Conservation (phyloP, 2,888 invertebrate genomes). For the Nomada ferruginata region DNA sequence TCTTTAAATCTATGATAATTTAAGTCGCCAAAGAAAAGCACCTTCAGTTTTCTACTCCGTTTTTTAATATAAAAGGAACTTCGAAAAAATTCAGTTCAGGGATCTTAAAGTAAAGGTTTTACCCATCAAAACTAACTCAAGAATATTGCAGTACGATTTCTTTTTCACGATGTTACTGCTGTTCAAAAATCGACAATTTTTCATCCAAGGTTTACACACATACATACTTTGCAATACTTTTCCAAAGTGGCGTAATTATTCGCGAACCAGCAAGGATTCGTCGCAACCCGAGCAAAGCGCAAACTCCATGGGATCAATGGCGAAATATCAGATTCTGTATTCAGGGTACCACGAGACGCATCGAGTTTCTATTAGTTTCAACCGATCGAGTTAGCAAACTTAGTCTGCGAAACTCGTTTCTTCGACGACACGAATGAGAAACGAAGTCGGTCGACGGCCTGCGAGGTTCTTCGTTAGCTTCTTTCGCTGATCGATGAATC, state of each 20-base stretch:
- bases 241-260: background rate
- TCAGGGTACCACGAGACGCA: slow-evolving; percentile 29
- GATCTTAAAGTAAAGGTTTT: too few species aligned
- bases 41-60: too few species aligned
- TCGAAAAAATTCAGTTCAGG: too few species aligned
- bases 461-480: slow-evolving; percentile 40
- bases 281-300: background rate
- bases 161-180: too few species aligned
- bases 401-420: slow-evolving; percentile 34
- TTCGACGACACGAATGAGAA: slow-evolving; percentile 36
- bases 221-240: background rate
- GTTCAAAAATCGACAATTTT: too few species aligned
- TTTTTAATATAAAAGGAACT: too few species aligned
- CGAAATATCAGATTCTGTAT: slow-evolving; percentile 2
- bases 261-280: background rate
- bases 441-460: slow-evolving; percentile 50
- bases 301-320: slow-evolving; percentile 1
- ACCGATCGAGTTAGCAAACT: slow-evolving; percentile 54
- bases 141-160: too few species aligned
- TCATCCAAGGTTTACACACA: background rate
- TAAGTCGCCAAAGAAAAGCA: too few species aligned
- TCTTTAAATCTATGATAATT: too few species aligned
- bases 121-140: too few species aligned
- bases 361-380: slow-evolving; percentile 61
- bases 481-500: slow-evolving; percentile 43